These are phyloP conservation scores for Anisognathus igniventris DNA, from an alignment of 2,797 vertebrate genomes.

Conservation along the genomic window DNA sequence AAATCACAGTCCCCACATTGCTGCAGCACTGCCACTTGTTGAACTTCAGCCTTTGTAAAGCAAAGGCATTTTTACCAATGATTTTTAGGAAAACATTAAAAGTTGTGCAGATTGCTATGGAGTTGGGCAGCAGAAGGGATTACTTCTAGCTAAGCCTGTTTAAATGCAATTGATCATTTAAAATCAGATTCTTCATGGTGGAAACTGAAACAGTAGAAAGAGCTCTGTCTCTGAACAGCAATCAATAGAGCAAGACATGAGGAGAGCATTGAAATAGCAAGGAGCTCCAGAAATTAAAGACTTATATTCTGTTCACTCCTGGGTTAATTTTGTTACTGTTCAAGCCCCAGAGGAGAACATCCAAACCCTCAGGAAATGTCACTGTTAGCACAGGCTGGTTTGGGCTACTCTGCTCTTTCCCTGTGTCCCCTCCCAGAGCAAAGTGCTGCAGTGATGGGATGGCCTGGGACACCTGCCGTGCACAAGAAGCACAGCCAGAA, in stretches of 20 bases:
- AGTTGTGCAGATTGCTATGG: neutral
- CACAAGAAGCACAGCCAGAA: neutral
- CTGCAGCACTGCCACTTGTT: neutral
- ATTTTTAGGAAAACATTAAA: neutral
- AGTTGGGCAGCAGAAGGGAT: neutral
- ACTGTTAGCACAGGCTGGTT: neutral
- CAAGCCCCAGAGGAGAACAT: neutral
- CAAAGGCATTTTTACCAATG: neutral
- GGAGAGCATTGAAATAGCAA: neutral
- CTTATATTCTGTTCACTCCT: neutral
- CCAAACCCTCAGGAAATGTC: neutral
- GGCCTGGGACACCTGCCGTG: neutral
- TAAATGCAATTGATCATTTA: neutral
- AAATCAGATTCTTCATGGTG: neutral
- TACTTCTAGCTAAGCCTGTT: neutral
- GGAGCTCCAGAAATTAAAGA: neutral
- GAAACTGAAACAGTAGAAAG: neutral
- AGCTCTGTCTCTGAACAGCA: neutral
- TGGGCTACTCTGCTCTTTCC: neutral
- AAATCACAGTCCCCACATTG: neutral
- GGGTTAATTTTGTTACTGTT: neutral
- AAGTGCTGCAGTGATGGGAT: neutral
- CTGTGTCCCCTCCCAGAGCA: fast-evolving
- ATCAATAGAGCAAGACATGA: neutral
- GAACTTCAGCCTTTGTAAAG: neutral